A percentile compares a stretch with the other conserved stretches of the same genome.
phyloP scores from a whole-genome alignment of 2,888 invertebrate species.

The Sarcophaga caerulescens region DNA sequence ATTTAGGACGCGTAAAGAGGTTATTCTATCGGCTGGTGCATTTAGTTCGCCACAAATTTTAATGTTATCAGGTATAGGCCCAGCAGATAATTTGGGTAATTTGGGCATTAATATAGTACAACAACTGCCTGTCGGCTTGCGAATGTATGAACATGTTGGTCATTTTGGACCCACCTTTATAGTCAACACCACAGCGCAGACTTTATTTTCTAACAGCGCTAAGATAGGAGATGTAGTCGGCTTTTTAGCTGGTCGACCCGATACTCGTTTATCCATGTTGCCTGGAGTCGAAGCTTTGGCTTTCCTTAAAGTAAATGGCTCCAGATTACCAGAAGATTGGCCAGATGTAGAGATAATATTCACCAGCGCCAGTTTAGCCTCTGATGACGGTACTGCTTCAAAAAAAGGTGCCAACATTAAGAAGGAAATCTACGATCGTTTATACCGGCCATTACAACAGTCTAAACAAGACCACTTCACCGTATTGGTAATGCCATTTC shows the following conservation, averaged over 20 bases:
- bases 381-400: slow-evolving; percentile 83
- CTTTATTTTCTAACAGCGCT: slow-evolving; percentile 48
- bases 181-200: slow-evolving; percentile 76
- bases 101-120: slow-evolving; percentile 83
- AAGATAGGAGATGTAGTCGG: slow-evolving; percentile 78
- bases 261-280: slow-evolving; percentile 83
- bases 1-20: slow-evolving; percentile 86
- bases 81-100: slow-evolving; percentile 81
- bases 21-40: slow-evolving; percentile 91
- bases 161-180: slow-evolving; percentile 79
- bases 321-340: slow-evolving; percentile 77
- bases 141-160: slow-evolving; percentile 82
- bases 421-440: slow-evolving; percentile 82
- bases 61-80: slow-evolving; percentile 90
- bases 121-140: slow-evolving; percentile 86
- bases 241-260: slow-evolving; percentile 83
- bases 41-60: slow-evolving; percentile 93
- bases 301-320: slow-evolving; percentile 83
- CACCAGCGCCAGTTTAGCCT: slow-evolving; percentile 83
- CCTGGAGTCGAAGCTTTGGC: slow-evolving; percentile 84
- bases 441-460: slow-evolving; percentile 81
- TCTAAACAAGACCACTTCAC: slow-evolving; percentile 82
- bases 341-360: slow-evolving; percentile 87
- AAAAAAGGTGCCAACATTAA: slow-evolving; percentile 82
- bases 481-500: slow-evolving; percentile 85